Evolutionary conservation across 2,888 invertebrate genomes (phyloP), one percentile per base, ranked within the genome.

Genomic region (Epistrophe grossulariae): DNA sequence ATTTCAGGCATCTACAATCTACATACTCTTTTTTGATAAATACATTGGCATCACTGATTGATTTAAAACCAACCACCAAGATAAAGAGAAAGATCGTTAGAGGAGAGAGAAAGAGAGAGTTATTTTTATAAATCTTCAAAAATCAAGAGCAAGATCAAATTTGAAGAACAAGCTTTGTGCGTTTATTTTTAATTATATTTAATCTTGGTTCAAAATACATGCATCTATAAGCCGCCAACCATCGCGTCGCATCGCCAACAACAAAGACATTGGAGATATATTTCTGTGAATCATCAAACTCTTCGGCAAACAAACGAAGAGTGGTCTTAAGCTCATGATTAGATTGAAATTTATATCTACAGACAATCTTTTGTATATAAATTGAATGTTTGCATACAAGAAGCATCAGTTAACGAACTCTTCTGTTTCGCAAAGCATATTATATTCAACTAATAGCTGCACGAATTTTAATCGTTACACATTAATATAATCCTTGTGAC

Each of bases 401-500:
- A 79, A 79, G 79, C 84, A 88, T 88, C 88, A 88, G 88, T 88
- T 88, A 84, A 79, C 88, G 64, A 88, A 74, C 84, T 82, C 76
- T 76, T 88, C 84, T 79, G 79, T 62, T 43, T 64, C 68, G 83
- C 66, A 74, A 80, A 84, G 68, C 88, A 88, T 76, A 82, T 76
- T 87, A 88, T 76, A 82, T 76, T 87, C 76, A 66, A 72, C 59
- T 66, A n/a, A 40, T 50, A 74, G 70, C 62, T 78, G 77, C 52
- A 84, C 73, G 43, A 60, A 84, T 52, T 60, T 68, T 48, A 55
- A 70, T 17, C 31, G 60, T 52, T 68, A 50, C 57, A 43, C n/a
- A n/a, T n/a, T n/a, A n/a, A n/a, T n/a, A n/a, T 64, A 59, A 68
- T 68, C 15, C 38, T 38, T 48, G 45, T 50, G 11, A 40, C 55